Base-by-base conservation (phyloP, 2,888 invertebrate genomes). In the Cryptops parisi region DNA sequence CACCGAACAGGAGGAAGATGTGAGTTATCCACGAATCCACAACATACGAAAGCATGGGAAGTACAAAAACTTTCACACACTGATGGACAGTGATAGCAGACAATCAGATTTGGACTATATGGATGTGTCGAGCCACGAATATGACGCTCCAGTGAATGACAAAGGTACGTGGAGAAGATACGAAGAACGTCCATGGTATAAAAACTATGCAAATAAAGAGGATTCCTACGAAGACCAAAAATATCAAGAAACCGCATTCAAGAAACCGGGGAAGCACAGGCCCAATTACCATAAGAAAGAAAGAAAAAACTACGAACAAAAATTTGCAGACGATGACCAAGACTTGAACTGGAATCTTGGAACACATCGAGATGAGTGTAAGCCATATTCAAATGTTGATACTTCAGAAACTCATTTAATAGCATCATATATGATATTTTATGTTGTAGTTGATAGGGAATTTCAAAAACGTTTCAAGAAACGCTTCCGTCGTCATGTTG, bases 401-500 rank as follows among this genome's bases (percentile, higher is more conserved):
- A n/a, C n/a, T n/a, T n/a, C n/a, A n/a, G n/a, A n/a, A n/a, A n/a
- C n/a, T n/a, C n/a, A n/a, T n/a, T n/a, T n/a, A n/a, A n/a, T n/a
- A n/a, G n/a, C n/a, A n/a, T n/a, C n/a, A n/a, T n/a, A n/a, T n/a
- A n/a, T n/a, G n/a, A n/a, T n/a, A n/a, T n/a, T n/a, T n/a, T n/a
- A n/a, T n/a, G n/a, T n/a, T n/a, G n/a, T n/a, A n/a, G n/a, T n/a
- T n/a, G n/a, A n/a, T n/a, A n/a, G n/a, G n/a, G n/a, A n/a, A n/a
- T n/a, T n/a, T n/a, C n/a, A n/a, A n/a, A n/a, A n/a, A n/a, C n/a
- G n/a, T n/a, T n/a, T n/a, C n/a, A n/a, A n/a, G n/a, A n/a, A n/a
- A n/a, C n/a, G n/a, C n/a, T n/a, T 33, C 15, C 33, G 33, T 52
- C 55, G 66, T 44, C 71, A 71, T 62, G 67, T 71, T 44, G 71